Conservation (phyloP, 2,888 invertebrate species). For the Clitarchus hookeri region DNA sequence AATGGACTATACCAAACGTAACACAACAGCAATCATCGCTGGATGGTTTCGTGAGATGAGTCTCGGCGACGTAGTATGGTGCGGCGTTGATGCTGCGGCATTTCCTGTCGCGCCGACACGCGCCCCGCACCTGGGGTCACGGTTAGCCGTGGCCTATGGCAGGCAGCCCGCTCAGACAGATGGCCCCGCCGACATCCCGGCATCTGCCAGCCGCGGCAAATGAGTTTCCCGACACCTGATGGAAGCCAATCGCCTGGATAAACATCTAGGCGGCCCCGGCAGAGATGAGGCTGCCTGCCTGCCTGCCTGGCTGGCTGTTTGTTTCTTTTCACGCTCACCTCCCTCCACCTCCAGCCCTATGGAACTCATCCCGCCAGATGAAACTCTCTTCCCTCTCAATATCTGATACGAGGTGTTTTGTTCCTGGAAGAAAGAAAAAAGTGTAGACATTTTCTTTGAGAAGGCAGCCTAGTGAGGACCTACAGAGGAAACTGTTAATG, state of each 20-base stretch:
- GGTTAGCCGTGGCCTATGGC: background rate
- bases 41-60: no score
- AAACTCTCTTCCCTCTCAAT: background rate
- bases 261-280: background rate
- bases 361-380: background rate
- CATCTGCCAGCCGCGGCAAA: background rate
- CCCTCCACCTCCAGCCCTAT: background rate
- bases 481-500: background rate
- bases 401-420: background rate
- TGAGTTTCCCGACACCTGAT: background rate
- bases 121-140: background rate
- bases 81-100: background rate
- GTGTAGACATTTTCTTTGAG: background rate
- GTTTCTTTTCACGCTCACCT: background rate
- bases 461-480: background rate
- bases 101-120: background rate
- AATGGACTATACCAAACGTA: no score
- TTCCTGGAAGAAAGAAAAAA: background rate
- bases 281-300: background rate
- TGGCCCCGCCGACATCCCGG: background rate
- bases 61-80: no score
- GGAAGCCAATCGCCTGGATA: constrained; percentile 14
- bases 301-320: background rate
- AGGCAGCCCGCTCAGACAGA: background rate
- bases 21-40: no score